A percentile compares a stretch with the other conserved stretches of the same genome.
These are phyloP conservation scores for Drosophila pruinosa DNA, from an alignment of 1,140 invertebrate species.

Conservation along the genomic window DNA sequence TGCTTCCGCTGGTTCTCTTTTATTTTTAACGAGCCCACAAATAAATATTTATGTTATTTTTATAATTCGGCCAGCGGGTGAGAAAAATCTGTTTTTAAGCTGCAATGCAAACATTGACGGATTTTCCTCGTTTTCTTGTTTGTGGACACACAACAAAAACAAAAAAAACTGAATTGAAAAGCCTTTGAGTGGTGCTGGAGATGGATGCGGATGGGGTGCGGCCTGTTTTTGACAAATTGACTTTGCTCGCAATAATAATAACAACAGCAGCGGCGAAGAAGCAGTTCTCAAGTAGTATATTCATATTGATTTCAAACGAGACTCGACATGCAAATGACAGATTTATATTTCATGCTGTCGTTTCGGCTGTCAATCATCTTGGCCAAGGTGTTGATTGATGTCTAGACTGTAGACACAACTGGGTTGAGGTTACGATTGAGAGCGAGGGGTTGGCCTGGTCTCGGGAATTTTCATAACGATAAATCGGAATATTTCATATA, in stretches of 20 bases:
- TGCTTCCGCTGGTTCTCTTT: constrained; percentile 28
- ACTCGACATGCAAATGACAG: constrained; percentile 77
- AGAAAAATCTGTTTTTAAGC: constrained; percentile 67
- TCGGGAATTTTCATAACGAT: constrained; percentile 1
- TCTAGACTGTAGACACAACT: constrained; percentile 46
- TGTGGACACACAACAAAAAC: not conserved
- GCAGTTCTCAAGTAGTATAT: constrained; percentile 54
- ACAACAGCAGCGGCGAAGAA: constrained; percentile 8
- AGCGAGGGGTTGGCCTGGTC: not conserved
- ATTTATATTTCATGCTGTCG: constrained; percentile 73
- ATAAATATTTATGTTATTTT: constrained; percentile 40
- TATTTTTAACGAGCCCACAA: constrained; percentile 32
- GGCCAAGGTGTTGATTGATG: constrained; percentile 77
- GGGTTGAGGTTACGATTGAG: not conserved
- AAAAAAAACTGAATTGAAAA: constrained; percentile 29
- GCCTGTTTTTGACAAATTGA: constrained; percentile 77
- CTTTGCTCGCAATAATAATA: constrained; percentile 63
- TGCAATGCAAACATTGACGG: constrained; percentile 46
- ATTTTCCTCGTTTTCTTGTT: constrained; percentile 35
- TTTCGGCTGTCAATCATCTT: constrained; percentile 71
- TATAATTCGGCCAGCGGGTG: constrained; percentile 22
- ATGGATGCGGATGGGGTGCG: not conserved
- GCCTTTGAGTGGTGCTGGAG: constrained; percentile 31
- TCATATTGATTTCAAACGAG: constrained; percentile 75
- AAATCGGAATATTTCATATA: constrained; percentile 35